Evolutionary conservation across 30 jellyfish, hydroid and myxozoan species (phyloP), one percentile per base, ranked within the genome.

Genomic region (Nemopilema nomurai): DNA sequence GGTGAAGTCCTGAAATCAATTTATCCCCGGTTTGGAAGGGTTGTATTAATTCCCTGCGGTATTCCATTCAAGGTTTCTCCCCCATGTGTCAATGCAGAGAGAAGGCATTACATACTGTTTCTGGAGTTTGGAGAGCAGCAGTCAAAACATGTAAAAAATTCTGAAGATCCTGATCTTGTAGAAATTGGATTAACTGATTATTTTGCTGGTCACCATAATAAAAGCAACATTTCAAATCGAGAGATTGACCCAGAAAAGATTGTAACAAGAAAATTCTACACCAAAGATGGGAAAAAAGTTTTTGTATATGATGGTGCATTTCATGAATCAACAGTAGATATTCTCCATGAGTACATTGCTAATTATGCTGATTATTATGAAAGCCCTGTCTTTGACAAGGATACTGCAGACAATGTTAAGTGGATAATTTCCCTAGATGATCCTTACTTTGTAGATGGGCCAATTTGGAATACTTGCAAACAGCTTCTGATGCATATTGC

Each of bases 401-500:
- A 33, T 67, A 24, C 75, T 53, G 90, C 87, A 9, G 95, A 86
- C 41, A 86, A 86, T 86, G 95, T 86, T 26, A 77, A 77, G 29
- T 86, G 95, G 95, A 57, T 86, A 62, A 77, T 86, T 22, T 77
- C 95, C 4, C 86, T 86, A 20, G 95, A 86, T 73, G 95, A 86
- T 19, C 87, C 86, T n/a, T 81, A 76, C 17, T 86, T 86, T 27
- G 76, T 20, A 6, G 85, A 67, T 29, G 81, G 81, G 9, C 90
- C 86, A 25, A 72, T 86, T 53, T 86, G 95, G 95, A 27, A 32
- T 62, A 22, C 77, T 3, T 19, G 78, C 72, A 86, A 76, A 49
- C 75, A 69, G 63, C 71, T 86, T 28, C 70, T 86, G 68, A 71
- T 8, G 20, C 81, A 73, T 51, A 24, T 41, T 51, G 83, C 90